A percentile compares a stretch with the other conserved stretches of the same genome.
These are phyloP conservation scores for Characodon lateralis DNA, from an alignment of 2,797 vertebrate genomes.

Conservation along the genomic window DNA sequence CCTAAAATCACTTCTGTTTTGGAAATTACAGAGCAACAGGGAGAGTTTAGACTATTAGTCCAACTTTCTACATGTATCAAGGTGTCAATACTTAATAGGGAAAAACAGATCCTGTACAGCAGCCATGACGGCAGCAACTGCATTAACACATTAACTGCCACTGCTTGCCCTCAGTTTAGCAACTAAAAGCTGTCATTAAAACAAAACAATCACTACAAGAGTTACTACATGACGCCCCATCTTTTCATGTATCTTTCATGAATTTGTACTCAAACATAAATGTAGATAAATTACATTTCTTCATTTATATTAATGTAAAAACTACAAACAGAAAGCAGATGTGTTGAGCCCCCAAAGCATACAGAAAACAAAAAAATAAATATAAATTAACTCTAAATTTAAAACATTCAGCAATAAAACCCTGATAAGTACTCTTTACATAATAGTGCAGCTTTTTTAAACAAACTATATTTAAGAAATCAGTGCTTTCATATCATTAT, in stretches of 20 bases:
- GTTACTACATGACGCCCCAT: background rate
- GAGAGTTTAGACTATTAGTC: slow-evolving; percentile 14
- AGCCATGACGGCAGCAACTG: background rate
- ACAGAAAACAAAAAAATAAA: slow-evolving; percentile 17
- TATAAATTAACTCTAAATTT: slow-evolving; percentile 11
- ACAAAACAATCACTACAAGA: background rate
- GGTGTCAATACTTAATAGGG: background rate
- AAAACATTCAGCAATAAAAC: slow-evolving; percentile 35
- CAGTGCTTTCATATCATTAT: slow-evolving; percentile 51
- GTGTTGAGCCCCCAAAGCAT: background rate
- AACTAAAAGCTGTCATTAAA: background rate
- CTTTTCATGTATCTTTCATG: background rate
- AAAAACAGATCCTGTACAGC: background rate
- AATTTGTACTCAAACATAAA: background rate
- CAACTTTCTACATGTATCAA: background rate
- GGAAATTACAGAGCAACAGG: slow-evolving; percentile 5
- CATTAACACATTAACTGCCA: background rate
- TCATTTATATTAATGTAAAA: background rate
- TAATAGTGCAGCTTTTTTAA: slow-evolving; percentile 50
- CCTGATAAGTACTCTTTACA: slow-evolving; percentile 7
- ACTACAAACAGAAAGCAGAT: background rate
- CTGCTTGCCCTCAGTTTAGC: background rate
- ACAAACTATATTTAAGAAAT: slow-evolving; percentile 34
- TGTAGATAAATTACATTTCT: background rate
- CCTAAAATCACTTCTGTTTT: slow-evolving; percentile 1